A percentile compares a stretch with the other conserved stretches of the same genome.
These are phyloP conservation scores for Dasysyrphus tricinctus DNA, from an alignment of 2,888 invertebrate genomes.

Conservation along the genomic window DNA sequence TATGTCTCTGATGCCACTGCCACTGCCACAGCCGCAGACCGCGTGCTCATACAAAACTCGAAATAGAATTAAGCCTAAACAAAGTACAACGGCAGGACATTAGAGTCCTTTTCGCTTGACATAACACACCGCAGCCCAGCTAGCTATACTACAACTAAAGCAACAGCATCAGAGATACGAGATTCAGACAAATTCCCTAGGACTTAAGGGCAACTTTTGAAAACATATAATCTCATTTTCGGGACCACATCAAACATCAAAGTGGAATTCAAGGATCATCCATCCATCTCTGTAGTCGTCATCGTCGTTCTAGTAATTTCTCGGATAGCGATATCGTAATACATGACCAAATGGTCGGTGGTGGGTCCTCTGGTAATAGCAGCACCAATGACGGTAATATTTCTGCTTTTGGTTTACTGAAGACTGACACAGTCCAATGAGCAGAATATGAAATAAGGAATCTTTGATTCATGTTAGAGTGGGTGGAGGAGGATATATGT, in stretches of 20 bases:
- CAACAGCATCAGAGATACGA: constrained; percentile 39
- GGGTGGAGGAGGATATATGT: not conserved
- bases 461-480: constrained; percentile 54
- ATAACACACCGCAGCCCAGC: constrained; percentile 62
- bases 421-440: constrained; percentile 61
- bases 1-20: constrained; percentile 34
- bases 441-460: constrained; percentile 69
- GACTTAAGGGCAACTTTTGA: constrained; percentile 72
- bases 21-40: constrained; percentile 65
- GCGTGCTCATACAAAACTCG: constrained; percentile 66
- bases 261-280: constrained; percentile 75
- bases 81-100: constrained; percentile 74
- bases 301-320: constrained; percentile 20
- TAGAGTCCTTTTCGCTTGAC: constrained; percentile 75
- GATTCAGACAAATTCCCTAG: constrained; percentile 66
- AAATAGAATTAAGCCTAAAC: constrained; percentile 76
- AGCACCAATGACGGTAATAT: constrained; percentile 5
- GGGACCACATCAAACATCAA: constrained; percentile 75
- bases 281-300: constrained; percentile 55
- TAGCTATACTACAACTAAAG: not conserved
- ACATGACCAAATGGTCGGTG: constrained; percentile 36
- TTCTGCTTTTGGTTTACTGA: constrained; percentile 36
- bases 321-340: constrained; percentile 53
- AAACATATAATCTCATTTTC: constrained; percentile 75
- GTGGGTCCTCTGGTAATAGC: not conserved